Evolutionary conservation across 2,113 vertebrate species (phyloP), one percentile per base, ranked within the genome.

Genomic region (Suricata suricatta): DNA sequence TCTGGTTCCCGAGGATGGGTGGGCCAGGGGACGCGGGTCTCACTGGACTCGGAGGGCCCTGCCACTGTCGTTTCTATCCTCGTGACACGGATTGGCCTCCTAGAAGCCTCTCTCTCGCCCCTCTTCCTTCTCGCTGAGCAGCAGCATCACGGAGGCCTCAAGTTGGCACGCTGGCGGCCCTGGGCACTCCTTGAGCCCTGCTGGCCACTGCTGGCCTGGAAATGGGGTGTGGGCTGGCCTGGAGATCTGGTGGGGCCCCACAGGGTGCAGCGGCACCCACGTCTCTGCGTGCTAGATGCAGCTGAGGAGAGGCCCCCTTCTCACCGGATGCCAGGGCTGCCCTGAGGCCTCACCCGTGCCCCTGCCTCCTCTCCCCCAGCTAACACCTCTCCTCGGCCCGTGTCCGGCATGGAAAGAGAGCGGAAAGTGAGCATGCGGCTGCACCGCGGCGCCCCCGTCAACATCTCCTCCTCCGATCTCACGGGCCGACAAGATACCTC

Each of bases 341-440:
- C 13, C 60, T 0, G 4, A 12, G 54, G 44, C 84, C 95, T 90
- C 79, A 94, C 29, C 3, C 3, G 12, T 5, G 41, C 25, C 60
- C 15, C 47, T 13, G 8, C 76, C 41, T 38, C 21, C n/a, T 47
- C 83, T 94, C 76, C 93, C 50, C 9, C 94, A 99, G 99, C 99
- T 16, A 99, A 99, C 98, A 99, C 99, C 50, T 99, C 99, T 96
- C 99, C 99, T 76, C 99, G 99, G 54, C 99, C 99, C 1, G 99
- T 99, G 41, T 99, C 99, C 0, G 99, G 99, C 71, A 98, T 99
- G 99, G 99, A 99, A 87, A 98, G 99, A 69, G 99, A 99, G 98
- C 98, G 99, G 86, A 99, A 99, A 99, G 99, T 99, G 98, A 99
- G 99, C 98, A 99, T 99, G 99, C 98, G 99, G 94, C 98, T 99